Percentiles rank a stretch among this genome's conserved stretches.
phyloP scores from a whole-genome alignment of 1,140 invertebrate species.

The Brachionus koreanus region DNA sequence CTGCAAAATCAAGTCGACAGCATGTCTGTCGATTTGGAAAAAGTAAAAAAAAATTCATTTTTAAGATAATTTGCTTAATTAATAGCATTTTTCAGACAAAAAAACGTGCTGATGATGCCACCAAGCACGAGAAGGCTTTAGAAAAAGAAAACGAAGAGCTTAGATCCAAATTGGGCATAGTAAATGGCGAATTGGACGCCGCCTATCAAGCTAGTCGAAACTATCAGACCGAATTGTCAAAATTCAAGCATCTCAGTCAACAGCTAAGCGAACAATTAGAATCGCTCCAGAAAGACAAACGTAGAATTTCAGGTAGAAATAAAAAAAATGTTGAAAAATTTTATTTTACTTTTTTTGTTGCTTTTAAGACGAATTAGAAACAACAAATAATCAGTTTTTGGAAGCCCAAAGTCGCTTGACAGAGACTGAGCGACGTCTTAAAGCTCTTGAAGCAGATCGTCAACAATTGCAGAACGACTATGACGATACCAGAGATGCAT shows the following conservation, averaged over 20 bases:
- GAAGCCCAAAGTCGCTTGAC: background rate
- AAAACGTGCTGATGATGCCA: constrained; percentile 30
- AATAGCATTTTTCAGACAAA: background rate
- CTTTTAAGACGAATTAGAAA: constrained; percentile 38
- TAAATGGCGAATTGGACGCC: constrained; percentile 35
- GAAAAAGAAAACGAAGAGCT: constrained; percentile 43
- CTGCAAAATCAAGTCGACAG: constrained; percentile 39
- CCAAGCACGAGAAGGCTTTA: constrained; percentile 14
- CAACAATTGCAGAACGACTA: background rate
- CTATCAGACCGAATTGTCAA: constrained; percentile 29
- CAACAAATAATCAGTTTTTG: background rate
- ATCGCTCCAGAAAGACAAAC: constrained; percentile 7
- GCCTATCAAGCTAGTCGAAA: constrained; percentile 33
- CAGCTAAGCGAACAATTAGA: constrained; percentile 42
- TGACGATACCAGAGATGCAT: constrained; percentile 15
- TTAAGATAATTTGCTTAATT: background rate
- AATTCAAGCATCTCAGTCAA: constrained; percentile 13
- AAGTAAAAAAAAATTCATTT: background rate
- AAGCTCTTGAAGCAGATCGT: constrained; percentile 41
- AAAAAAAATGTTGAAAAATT: background rate
- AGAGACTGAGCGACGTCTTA: background rate
- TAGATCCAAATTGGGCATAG: background rate
- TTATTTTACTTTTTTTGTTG: background rate
- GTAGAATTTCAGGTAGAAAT: background rate
- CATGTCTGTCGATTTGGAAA: constrained; percentile 27